Base-by-base conservation (phyloP, 2,113 vertebrate genomes). In the Ictidomys tridecemlineatus region DNA sequence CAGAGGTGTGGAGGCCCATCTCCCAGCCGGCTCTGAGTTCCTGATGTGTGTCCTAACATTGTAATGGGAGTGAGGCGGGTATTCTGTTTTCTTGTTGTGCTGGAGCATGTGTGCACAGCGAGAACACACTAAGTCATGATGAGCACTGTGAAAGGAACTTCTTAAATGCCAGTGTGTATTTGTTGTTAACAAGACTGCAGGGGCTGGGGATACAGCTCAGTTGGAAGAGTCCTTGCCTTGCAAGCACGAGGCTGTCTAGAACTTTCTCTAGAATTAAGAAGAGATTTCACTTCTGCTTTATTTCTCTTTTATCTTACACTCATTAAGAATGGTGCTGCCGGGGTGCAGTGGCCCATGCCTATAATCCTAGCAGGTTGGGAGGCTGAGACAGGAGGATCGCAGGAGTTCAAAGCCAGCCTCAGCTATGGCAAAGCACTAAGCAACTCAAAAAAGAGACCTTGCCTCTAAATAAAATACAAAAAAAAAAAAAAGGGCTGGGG, bases 41-140 rank as follows among this genome's bases (percentile, higher is more conserved):
- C 69, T 5, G 16, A 67, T 8, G 42, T 20, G n/a, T 5, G 37
- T 24, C 6, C 13, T 26, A 0, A 24, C 34, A 39, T 30, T 32
- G 24, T 42, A 9, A 42, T 4, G 17, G 39, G 56, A 22, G 3
- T 5, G 7, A 4, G 12, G 17, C 5, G 16, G 34, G 12, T n/a
- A 3, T 1, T 63, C 37, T 3, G 32, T 14, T 86, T 79, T 51
- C 58, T 42, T 22, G 61, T 24, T 4, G 4, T 37, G 34, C 48
- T n/a, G 63, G 9, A 56, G 8, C 28, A 13, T 22, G 11, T 10
- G 20, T 5, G 7, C 61, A 14, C 70, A 30, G 1, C 26, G 22
- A 26, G 0, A 3, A 11, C 16, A 2, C 8, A 4, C 61, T 22
- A 22, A 1, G 51, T 28, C 20, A 56, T n/a, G 4, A 4, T 8